Conservation (phyloP, 2,113 vertebrate genomes). For the Xyliphius kryptos region DNA sequence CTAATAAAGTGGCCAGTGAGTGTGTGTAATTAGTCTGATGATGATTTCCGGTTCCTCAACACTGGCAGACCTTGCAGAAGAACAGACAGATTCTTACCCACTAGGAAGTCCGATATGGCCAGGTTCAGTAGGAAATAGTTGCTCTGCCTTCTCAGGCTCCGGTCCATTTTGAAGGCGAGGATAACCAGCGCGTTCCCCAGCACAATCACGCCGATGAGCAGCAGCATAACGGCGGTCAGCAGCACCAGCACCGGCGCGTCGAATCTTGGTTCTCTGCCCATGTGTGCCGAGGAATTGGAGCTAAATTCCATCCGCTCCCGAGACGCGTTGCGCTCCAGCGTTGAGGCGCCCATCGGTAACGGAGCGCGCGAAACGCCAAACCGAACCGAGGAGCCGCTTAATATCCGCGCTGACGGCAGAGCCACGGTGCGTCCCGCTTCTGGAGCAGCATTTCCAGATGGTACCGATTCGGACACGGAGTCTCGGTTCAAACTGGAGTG, state of each 20-base stretch:
- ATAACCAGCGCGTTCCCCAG: slow-evolving; percentile 79
- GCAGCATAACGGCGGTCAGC: slow-evolving; percentile 70
- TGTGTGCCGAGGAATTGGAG: slow-evolving; percentile 43
- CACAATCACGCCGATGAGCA: slow-evolving; percentile 70
- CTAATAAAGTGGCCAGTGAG: too few species aligned
- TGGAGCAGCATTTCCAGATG: too few species aligned
- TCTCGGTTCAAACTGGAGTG: too few species aligned
- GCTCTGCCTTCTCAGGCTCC: slow-evolving; percentile 76
- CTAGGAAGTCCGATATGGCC: slow-evolving; percentile 85
- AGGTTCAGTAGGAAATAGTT: slow-evolving; percentile 85
- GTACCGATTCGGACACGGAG: too few species aligned
- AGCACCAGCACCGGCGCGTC: slow-evolving; percentile 50
- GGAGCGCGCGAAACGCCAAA: too few species aligned
- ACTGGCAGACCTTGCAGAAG: too few species aligned
- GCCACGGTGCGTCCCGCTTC: too few species aligned
- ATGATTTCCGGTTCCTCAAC: too few species aligned
- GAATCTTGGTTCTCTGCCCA: slow-evolving; percentile 46
- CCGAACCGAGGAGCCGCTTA: too few species aligned
- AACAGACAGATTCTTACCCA: slow-evolving; percentile 76
- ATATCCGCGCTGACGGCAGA: too few species aligned
- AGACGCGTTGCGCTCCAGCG: slow-evolving; percentile 17
- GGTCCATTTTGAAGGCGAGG: slow-evolving; percentile 78
- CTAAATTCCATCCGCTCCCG: slow-evolving; percentile 9
- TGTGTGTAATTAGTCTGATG: too few species aligned
- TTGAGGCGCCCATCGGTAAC: too few species aligned